Base-by-base conservation (phyloP, 2,113 vertebrate genomes). In the Enhydra lutris region DNA sequence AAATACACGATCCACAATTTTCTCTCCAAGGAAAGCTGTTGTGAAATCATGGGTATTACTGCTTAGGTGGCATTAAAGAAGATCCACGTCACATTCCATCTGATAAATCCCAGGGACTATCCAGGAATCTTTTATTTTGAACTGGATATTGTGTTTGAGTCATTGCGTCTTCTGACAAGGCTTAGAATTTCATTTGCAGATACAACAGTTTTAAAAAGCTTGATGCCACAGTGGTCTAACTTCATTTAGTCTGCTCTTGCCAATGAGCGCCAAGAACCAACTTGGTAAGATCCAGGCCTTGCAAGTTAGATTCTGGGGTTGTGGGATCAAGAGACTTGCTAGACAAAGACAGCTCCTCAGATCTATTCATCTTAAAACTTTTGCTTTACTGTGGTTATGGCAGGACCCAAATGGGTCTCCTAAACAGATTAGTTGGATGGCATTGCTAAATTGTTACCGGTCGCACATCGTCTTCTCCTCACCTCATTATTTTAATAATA, bases 91-190 rank as follows among this genome's bases (percentile, higher is more conserved):
- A 73, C 6, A 88, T 92, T 94, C 83, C 76, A 42, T 83, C 84
- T 90, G 89, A 47, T 89, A 67, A 95, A 96, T 96, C 92, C 94
- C 92, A 97, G 92, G 95, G 80, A 95, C 74, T 76, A 57, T 69
- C 67, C 47, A 92, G 93, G 39, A 96, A 55, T 59, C 36, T 80
- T 67, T 71, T 34, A 34, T 50, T 90, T 92, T 52, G 4, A 97
- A 65, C 63, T 94, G 47, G 55, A 47, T 96, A 71, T 71, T 87
- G 6, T 97, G 45, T 89, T 94, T 90, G 74, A 94, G 39, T 92
- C 67, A 83, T 2, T 89, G 59, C 79, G 47, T 96, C 57, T 82
- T 94, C 80, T 90, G 20, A 57, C 55, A 42, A 91, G 50, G 78
- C 36, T 92, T 73, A 87, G 50, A 84, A 55, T 78, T 93, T 92